These are phyloP conservation scores for Nansenia antarctica DNA, from an alignment of 2,113 vertebrate species.

Conservation along the genomic window DNA sequence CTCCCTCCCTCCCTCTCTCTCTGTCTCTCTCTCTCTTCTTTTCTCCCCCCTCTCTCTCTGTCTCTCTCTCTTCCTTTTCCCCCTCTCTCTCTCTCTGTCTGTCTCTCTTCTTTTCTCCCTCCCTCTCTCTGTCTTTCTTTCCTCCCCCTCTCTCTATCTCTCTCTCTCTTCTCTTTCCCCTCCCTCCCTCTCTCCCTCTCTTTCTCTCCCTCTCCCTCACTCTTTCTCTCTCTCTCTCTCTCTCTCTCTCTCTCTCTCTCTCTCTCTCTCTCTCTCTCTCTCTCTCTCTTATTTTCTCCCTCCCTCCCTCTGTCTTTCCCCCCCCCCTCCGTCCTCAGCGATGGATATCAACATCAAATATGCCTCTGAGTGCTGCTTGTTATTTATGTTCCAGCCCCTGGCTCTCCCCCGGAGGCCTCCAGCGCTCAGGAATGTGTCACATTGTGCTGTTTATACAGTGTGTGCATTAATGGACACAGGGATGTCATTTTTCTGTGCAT, in stretches of 20 bases:
- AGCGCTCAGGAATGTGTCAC: slow-evolving; percentile 96
- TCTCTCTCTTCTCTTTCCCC: background rate
- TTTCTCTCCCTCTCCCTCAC: background rate
- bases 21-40: slow-evolving; percentile 51
- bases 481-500: slow-evolving; percentile 93
- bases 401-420: slow-evolving; percentile 70
- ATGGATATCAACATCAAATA: slow-evolving; percentile 99
- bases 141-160: background rate
- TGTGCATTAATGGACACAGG: slow-evolving; percentile 93
- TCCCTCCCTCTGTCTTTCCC: no score
- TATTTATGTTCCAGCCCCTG: slow-evolving; percentile 94
- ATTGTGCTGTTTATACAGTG: slow-evolving; percentile 98
- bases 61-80: slow-evolving; percentile 98
- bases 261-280: no score
- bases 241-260: no score
- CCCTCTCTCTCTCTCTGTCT: slow-evolving; percentile 78
- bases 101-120: no score
- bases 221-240: slow-evolving; percentile 74
- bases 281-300: no score
- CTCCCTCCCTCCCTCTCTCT: slow-evolving; percentile 81
- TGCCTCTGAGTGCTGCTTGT: slow-evolving; percentile 99
- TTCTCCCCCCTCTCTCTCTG: slow-evolving; percentile 30
- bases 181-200: slow-evolving; percentile 52
- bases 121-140: background rate
- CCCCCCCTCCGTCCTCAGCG: slow-evolving; percentile 85